A percentile compares a stretch with the other conserved stretches of the same genome.
These are phyloP conservation scores for Xanthorhoe spadicearia DNA, from an alignment of 2,888 invertebrate genomes.

Conservation along the genomic window DNA sequence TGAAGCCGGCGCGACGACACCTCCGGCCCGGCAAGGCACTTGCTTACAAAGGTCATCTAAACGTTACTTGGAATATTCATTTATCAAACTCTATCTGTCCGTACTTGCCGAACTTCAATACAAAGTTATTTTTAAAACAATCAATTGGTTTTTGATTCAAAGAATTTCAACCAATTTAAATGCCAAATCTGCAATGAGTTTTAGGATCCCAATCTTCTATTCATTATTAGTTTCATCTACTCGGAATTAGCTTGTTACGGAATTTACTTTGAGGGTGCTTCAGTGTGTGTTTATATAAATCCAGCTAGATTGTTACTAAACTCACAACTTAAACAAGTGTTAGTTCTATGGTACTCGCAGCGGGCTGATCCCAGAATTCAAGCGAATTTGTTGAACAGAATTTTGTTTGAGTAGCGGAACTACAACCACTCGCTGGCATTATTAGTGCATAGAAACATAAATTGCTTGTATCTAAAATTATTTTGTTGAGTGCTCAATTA, in stretches of 20 bases:
- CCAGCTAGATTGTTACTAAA: conserved; percentile 20
- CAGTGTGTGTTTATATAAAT: conserved; percentile 20
- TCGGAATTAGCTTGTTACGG: background rate
- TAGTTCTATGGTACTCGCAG: conserved; percentile 25
- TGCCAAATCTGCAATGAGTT: background rate
- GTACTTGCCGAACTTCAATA: conserved; percentile 3
- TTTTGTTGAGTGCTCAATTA: conserved; percentile 22
- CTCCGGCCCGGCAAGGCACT: conserved; percentile 7
- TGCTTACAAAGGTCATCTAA: conserved; percentile 19
- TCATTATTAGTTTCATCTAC: conserved; percentile 7
- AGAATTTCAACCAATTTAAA: no score
- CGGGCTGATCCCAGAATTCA: conserved; percentile 43
- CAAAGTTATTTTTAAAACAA: background rate
- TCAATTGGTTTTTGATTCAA: no score
- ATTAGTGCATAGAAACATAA: conserved; percentile 8
- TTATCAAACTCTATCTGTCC: conserved; percentile 4
- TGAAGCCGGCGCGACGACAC: conserved; percentile 39
- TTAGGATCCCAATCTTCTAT: background rate
- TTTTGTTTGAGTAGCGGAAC: conserved; percentile 36
- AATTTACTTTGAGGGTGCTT: conserved; percentile 17
- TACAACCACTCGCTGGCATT: conserved; percentile 12
- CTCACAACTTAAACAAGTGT: conserved; percentile 32
- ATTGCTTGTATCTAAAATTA: conserved; percentile 9
- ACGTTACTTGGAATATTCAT: conserved; percentile 12
- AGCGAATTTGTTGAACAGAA: conserved; percentile 37